Evolutionary conservation across 2,797 vertebrate genomes (phyloP).

Genomic region (Poeciliopsis infans): DNA sequence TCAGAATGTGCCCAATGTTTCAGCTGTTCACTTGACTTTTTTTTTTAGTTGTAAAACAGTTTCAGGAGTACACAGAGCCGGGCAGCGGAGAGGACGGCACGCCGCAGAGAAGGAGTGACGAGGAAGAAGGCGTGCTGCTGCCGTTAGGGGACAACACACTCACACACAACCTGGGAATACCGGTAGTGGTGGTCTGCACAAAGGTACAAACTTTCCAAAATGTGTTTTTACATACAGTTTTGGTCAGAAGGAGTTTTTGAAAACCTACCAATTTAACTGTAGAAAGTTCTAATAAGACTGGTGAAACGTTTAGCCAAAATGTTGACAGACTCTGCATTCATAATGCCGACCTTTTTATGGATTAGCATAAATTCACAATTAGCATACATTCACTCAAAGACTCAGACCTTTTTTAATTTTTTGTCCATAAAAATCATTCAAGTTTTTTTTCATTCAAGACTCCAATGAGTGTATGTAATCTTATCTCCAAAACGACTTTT

Average conservation of each 20-base stretch:
- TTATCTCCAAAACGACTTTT: background rate
- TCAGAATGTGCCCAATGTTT: background rate
- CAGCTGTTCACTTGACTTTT: background rate
- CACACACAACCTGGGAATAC: slow-evolving; percentile 96
- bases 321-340: background rate
- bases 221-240: background rate
- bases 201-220: slow-evolving; percentile 81
- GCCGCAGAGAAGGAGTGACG: slow-evolving; percentile 91
- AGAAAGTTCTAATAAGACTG: background rate
- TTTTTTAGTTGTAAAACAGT: slow-evolving; percentile 92
- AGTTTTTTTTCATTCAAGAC: background rate
- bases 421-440: background rate
- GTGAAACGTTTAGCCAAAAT: background rate
- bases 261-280: background rate
- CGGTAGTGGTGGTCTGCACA: slow-evolving; percentile 95
- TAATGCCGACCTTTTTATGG: background rate
- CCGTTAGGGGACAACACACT: slow-evolving; percentile 96
- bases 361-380: background rate
- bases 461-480: background rate
- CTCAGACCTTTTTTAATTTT: background rate
- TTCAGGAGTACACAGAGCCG: slow-evolving; percentile 96
- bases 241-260: background rate
- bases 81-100: slow-evolving; percentile 91
- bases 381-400: background rate
- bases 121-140: slow-evolving; percentile 92